Conservation (phyloP, 1,140 invertebrate species). For the Mizuhopecten yessoensis region DNA sequence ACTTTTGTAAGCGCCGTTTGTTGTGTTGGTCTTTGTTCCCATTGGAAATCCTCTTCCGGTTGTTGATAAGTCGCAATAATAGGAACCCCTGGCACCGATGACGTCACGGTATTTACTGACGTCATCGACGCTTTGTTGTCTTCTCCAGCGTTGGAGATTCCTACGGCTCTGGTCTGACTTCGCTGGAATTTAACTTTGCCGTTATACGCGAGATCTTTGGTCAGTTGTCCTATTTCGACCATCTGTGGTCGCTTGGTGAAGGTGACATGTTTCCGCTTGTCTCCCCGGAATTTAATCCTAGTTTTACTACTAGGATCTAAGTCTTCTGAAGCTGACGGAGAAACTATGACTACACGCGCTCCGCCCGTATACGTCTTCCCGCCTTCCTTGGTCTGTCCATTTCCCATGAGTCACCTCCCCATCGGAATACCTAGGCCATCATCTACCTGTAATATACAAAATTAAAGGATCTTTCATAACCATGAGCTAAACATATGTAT, state of each 20-base stretch:
- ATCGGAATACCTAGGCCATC: background rate
- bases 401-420: background rate
- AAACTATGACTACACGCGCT: conserved; percentile 40
- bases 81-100: background rate
- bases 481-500: too few species aligned
- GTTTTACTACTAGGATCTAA: conserved; percentile 5
- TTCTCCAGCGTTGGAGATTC: background rate
- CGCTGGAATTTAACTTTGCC: background rate
- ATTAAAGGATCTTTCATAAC: too few species aligned
- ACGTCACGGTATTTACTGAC: conserved; percentile 43
- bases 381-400: background rate
- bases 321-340: conserved; percentile 8
- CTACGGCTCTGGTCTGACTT: background rate
- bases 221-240: conserved; percentile 47
- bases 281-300: conserved; percentile 51
- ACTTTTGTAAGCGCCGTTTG: background rate
- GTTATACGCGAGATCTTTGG: background rate
- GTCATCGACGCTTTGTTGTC: background rate
- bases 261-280: conserved; percentile 51
- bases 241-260: conserved; percentile 53
- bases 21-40: conserved; percentile 14
- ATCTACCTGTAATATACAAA: background rate
- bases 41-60: background rate
- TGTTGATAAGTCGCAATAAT: background rate
- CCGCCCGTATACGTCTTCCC: background rate